Conservation (phyloP, 1,140 invertebrate genomes). For the Tachypleus tridentatus region DNA sequence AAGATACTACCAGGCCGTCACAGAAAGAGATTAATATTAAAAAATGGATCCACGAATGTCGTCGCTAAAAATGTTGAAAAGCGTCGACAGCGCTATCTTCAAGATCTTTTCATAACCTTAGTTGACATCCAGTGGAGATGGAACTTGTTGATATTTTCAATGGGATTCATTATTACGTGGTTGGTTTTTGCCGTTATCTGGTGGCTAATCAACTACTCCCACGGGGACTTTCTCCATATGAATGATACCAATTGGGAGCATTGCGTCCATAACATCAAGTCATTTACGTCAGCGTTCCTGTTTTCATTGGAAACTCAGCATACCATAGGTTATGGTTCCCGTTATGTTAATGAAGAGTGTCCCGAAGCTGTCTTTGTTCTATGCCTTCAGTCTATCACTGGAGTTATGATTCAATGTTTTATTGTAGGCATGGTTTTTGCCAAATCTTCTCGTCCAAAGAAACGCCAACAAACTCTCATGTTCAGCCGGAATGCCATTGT, state of each 20-base stretch:
- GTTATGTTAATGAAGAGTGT: slow-evolving; percentile 85
- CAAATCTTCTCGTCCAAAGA: slow-evolving; percentile 94
- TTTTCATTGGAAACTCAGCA: slow-evolving; percentile 89
- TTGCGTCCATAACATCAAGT: slow-evolving; percentile 64
- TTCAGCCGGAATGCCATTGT: slow-evolving; percentile 89
- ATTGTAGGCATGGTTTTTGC: slow-evolving; percentile 86
- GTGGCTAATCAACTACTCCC: slow-evolving; percentile 82
- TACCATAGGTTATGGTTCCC: slow-evolving; percentile 56
- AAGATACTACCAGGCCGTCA: slow-evolving; percentile 41
- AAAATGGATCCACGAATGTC: slow-evolving; percentile 88
- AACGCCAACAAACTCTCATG: slow-evolving; percentile 81
- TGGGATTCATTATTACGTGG: slow-evolving; percentile 88
- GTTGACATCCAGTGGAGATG: slow-evolving; percentile 84
- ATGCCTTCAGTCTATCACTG: slow-evolving; percentile 92
- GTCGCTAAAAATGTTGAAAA: slow-evolving; percentile 84
- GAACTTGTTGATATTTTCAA: slow-evolving; percentile 77
- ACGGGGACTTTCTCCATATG: slow-evolving; percentile 75
- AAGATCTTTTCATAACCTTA: slow-evolving; percentile 31
- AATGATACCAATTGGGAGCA: slow-evolving; percentile 58
- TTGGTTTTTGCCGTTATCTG: slow-evolving; percentile 79
- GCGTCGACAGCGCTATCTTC: slow-evolving; percentile 64
- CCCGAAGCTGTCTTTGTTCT: slow-evolving; percentile 92
- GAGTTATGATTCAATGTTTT: slow-evolving; percentile 75
- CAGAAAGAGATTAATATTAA: slow-evolving; percentile 74
- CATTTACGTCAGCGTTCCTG: slow-evolving; percentile 75